Base-by-base conservation (phyloP, 92 coral and sea anemone species). In the Micromussa lordhowensis region DNA sequence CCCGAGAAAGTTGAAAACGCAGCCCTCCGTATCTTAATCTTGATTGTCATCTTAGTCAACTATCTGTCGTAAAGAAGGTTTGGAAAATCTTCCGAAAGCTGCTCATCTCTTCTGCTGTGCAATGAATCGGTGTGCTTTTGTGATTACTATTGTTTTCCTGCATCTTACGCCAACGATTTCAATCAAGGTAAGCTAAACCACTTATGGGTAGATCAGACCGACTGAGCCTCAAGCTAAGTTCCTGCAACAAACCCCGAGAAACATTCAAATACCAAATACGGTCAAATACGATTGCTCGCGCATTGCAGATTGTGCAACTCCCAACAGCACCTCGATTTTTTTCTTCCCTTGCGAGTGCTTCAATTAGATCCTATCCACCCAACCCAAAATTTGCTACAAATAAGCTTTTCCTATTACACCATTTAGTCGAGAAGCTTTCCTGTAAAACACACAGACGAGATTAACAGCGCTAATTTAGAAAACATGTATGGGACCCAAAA, bases 1-100 rank as follows among this genome's bases (percentile, higher is more conserved):
- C 83, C 83, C n/a, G 34, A 1, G 32, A 29, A 64, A 32, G 48
- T 22, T 51, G 29, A 21, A 64, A 54, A 51, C 18, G 63, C 22
- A 44, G 71, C 28, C 75, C 19, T 30, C 18, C 49, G 82, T 31
- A 63, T 44, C 38, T 63, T 86, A 77, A 86, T 86, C 89, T 86
- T 51, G 40, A 28, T 36, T 61, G 77, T 36, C 77, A 86, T 86
- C 82, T 86, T 38, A 49, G 51, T 77, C 81, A 40, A 55, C 81
- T 21, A 24, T 74, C 79, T 85, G 81, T 36, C 78, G 30, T 85
- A 35, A 74, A 75, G 77, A 63, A 66, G 59, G 82, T 19, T 86
- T 36, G 51, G n/a, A 26, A 54, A 64, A 84, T 64, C 55, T n/a
- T 61, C 68, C 68, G 63, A 76, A 77, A 77, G 76, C 76, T 63